These are phyloP conservation scores for Oceanodroma leucorhoa DNA, from an alignment of 2,797 vertebrate species.

Conservation along the genomic window DNA sequence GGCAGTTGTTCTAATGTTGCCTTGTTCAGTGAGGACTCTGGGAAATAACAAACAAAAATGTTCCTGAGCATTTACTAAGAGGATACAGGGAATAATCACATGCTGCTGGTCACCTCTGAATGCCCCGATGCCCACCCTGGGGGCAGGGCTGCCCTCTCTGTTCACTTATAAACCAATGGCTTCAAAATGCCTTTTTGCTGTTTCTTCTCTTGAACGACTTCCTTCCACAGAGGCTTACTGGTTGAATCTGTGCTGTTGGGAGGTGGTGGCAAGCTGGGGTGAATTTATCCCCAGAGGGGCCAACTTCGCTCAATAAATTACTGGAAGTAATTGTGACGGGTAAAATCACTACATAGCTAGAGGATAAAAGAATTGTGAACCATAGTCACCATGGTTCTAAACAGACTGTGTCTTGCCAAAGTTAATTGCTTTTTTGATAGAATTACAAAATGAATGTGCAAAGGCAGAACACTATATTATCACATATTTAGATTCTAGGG, in stretches of 20 bases:
- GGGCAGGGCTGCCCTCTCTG: not conserved
- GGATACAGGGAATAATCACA: not conserved
- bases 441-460: not conserved
- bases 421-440: slow-evolving; percentile 11
- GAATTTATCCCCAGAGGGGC: not conserved
- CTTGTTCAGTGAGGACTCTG: not conserved
- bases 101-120: not conserved
- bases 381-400: not conserved
- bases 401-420: not conserved
- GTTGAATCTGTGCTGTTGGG: not conserved
- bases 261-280: not conserved
- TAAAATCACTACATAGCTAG: not conserved
- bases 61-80: not conserved
- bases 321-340: not conserved
- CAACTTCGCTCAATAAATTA: not conserved
- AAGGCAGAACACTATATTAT: not conserved
- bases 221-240: not conserved
- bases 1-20: not conserved
- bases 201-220: not conserved
- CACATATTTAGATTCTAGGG: not conserved
- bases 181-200: not conserved
- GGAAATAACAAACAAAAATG: not conserved
- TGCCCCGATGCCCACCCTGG: not conserved
- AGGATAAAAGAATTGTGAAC: not conserved
- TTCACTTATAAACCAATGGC: not conserved